Conservation (phyloP, 2,113 vertebrate species). For the Rhipidura dahli region DNA sequence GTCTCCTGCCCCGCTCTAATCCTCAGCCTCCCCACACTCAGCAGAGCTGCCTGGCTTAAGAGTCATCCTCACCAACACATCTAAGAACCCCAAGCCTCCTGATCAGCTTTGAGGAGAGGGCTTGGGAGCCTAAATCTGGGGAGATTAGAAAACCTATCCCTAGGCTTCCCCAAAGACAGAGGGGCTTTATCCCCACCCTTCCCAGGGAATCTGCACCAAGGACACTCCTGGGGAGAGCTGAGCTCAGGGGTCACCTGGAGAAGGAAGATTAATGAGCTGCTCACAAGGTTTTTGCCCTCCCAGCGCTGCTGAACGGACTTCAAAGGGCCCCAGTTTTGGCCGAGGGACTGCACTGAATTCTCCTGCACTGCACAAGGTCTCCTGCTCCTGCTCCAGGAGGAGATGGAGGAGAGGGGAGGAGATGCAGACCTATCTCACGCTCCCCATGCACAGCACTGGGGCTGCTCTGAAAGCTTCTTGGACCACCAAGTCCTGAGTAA, state of each 20-base stretch:
- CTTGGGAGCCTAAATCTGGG: not conserved
- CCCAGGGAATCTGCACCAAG: not conserved
- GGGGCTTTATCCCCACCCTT: not conserved
- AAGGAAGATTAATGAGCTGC: fast-evolving
- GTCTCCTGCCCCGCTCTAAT: not conserved
- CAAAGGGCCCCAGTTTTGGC: fast-evolving
- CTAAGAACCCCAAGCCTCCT: not conserved
- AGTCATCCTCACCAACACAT: not conserved
- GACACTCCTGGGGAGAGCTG: not conserved
- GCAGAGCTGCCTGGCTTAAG: not conserved
- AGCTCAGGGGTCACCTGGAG: not conserved
- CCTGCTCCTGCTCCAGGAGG: not conserved
- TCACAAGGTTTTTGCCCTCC: not conserved
- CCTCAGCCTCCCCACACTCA: not conserved
- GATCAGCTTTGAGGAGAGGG: conserved; percentile 3
- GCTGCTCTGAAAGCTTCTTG: not conserved
- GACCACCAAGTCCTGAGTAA: not conserved
- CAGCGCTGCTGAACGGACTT: fast-evolving
- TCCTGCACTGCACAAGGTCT: too few relatives aligned
- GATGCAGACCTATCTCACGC: not conserved
- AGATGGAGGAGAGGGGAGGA: too few relatives aligned
- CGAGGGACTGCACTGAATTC: fast-evolving
- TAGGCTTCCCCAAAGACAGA: not conserved
- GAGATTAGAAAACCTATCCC: conserved; percentile 3
- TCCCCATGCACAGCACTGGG: not conserved